Conservation (phyloP, 2,888 invertebrate genomes). For the Xestia rhomboidea region DNA sequence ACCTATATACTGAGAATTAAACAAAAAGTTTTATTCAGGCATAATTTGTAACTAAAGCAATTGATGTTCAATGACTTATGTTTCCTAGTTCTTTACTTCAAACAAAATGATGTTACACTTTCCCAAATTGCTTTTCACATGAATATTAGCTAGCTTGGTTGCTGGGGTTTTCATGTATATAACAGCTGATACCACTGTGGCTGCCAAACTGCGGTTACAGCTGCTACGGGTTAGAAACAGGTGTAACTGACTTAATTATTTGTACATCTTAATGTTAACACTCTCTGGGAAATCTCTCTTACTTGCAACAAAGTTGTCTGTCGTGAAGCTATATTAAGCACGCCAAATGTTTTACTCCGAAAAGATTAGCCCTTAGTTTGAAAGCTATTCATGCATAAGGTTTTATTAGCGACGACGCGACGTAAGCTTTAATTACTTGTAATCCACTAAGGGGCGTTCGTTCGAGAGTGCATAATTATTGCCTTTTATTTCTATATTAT, state of each 20-base stretch:
- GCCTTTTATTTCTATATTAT: neutral
- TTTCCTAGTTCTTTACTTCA: neutral
- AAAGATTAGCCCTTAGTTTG: neutral
- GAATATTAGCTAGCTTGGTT: neutral
- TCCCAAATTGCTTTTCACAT: conserved; percentile 5
- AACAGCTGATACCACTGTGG: conserved; percentile 8
- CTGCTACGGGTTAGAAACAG: conserved; percentile 32
- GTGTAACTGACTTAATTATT: conserved; percentile 46
- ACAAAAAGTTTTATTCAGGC: conserved; percentile 16
- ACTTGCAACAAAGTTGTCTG: conserved; percentile 7
- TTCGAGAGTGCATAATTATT: neutral
- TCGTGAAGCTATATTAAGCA: conserved; percentile 1
- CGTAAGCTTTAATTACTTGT: neutral
- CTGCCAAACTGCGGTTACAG: conserved; percentile 41
- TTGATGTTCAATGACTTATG: conserved; percentile 18
- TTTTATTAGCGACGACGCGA: neutral
- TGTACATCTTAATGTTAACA: conserved; percentile 9
- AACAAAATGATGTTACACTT: neutral
- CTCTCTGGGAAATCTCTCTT: conserved; percentile 19
- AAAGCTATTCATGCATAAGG: neutral
- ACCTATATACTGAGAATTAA: neutral
- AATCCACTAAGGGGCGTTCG: conserved; percentile 6
- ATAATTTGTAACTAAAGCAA: conserved; percentile 6
- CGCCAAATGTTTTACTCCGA: neutral
- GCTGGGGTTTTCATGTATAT: conserved; percentile 1